Evolutionary conservation across 1,140 invertebrate genomes (phyloP), one percentile per base, ranked within the genome.

Genomic region (Leptopilina boulardi): DNA sequence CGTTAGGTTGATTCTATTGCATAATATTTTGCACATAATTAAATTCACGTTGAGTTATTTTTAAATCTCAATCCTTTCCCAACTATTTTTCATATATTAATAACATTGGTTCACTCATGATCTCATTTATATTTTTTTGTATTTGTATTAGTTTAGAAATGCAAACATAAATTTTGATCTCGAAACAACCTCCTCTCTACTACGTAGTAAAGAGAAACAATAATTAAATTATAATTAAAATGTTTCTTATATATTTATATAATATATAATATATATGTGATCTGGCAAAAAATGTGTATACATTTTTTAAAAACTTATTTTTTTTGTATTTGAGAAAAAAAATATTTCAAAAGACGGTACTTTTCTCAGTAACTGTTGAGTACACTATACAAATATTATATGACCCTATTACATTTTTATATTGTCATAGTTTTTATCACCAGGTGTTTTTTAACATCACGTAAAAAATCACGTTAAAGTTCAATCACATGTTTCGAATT

Each of bases 401-500:
- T 18, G 47, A 51, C 13, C 47, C 47, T n/a, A 51, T 51, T 18
- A 51, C 3, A 51, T 18, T 51, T 51, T 51, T 51, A 51, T n/a
- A 18, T 51, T 51, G 47, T 51, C 47, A 51, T 51, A 51, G 18
- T n/a, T 18, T 18, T 51, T 18, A 18, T 51, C 47, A 6, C 6
- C 47, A 51, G 47, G 8, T n/a, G 47, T 51, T 38, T 38, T 38
- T 38, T 51, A 18, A 51, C 47, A n/a, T 18, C n/a, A 51, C 47
- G 47, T 51, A 51, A 51, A 51, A n/a, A 51, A 15, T 51, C 47
- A 18, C 47, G n/a, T 51, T 51, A 18, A 51, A 51, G 47, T 51
- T 51, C 47, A n/a, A 51, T 51, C 18, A 51, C 47, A 51, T 51
- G n/a, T 51, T 18, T 51, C n/a, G n/a, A 51, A 51, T n/a, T 51